Conservation (phyloP, 2,888 invertebrate species). For the Drosophila leonis region DNA sequence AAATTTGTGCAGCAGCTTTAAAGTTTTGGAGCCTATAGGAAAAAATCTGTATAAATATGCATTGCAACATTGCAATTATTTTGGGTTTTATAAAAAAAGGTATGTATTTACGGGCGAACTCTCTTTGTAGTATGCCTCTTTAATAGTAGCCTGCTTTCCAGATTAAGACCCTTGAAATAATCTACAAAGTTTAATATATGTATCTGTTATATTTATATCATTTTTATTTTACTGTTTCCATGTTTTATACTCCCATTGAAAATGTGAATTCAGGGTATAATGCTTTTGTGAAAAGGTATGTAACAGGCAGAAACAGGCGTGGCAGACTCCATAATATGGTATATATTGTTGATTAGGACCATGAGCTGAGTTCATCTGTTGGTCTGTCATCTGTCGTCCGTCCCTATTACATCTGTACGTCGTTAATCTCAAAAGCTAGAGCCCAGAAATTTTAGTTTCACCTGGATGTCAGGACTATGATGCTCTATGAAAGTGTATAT, state of each 20-base stretch:
- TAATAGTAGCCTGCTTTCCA: neutral
- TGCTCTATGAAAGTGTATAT: no score
- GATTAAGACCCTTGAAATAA: neutral
- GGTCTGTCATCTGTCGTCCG: no score
- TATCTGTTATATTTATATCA: neutral
- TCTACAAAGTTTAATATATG: neutral
- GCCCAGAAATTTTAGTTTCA: no score
- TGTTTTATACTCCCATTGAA: neutral
- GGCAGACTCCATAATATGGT: neutral
- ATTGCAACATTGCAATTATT: no score
- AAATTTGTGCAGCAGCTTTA: neutral
- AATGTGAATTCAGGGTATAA: neutral
- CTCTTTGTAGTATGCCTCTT: neutral
- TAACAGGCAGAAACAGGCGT: neutral
- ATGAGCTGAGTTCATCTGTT: no score
- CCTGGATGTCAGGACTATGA: no score
- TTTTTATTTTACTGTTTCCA: neutral
- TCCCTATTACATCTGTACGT: no score
- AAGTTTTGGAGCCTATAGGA: neutral
- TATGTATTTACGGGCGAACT: no score
- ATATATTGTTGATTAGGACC: neutral
- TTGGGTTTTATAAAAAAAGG: no score
- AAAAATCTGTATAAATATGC: no score
- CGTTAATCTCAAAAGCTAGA: no score
- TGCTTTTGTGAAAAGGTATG: neutral